Base-by-base conservation (phyloP, 1,140 invertebrate species). In the Acromyrmex echinatior region DNA sequence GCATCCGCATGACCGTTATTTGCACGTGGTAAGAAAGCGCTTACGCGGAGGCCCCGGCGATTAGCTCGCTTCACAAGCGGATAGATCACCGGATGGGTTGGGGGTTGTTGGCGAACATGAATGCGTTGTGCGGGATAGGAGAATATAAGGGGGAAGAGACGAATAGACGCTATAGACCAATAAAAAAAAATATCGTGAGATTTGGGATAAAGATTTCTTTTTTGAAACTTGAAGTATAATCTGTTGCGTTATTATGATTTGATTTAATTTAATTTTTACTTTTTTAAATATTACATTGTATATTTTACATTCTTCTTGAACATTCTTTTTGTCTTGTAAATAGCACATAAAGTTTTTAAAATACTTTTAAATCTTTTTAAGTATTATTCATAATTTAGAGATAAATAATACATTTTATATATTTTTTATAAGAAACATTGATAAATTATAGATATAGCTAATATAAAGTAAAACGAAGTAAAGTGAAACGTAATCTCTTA, bases 11-110 rank as follows among this genome's bases (percentile, higher is more conserved):
- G 66, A 79, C 73, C 80, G 80, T 84, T 84, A 84, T 84, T 84
- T 84, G 80, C 80, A 84, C 80, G 80, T 76, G 70, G 80, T 84
- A 84, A 84, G 80, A 84, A 84, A 84, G 80, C 80, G 80, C 80
- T 84, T 84, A 84, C 70, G 28, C 70, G 70, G 70, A 76, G 80
- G 80, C 56, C 28, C 80, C 58, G 80, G 70, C 80, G 80, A 84
- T 84, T 84, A 84, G 80, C 80, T 84, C 80, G 80, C 56, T 84
- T 84, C 80, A 62, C 70, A 76, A 56, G 70, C 80, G 80, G 80
- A 84, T 84, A 76, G 70, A 84, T 84, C 80, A 31, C 80, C 80
- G 80, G 80, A 84, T 76, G 80, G 80, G 51, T 31, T 68, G 31
- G 28, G 56, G 70, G 35, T 45, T 84, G 80, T 58, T 76, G 56